Conservation (phyloP, 2,888 invertebrate species). For the Rambutsinella grinnellia region DNA sequence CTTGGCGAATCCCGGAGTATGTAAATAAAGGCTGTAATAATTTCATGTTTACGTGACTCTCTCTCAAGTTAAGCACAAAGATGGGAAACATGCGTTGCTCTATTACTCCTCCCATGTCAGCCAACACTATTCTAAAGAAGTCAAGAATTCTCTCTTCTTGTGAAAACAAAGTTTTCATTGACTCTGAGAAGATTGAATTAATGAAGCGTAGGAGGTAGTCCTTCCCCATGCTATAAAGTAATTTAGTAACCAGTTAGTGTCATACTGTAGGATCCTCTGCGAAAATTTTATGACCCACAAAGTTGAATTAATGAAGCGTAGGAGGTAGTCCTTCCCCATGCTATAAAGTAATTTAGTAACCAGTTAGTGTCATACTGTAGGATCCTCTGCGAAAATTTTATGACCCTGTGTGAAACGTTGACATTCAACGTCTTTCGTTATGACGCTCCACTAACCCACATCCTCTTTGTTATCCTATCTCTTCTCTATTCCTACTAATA, state of each 20-base stretch:
- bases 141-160: not conserved
- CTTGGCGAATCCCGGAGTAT: not conserved
- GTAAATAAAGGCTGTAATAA: not conserved
- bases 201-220: conserved; percentile 7
- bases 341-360: not conserved
- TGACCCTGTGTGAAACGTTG: not conserved
- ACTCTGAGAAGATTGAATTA: not conserved
- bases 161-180: not conserved
- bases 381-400: not conserved
- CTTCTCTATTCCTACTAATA: too few relatives aligned
- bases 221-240: not conserved
- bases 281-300: too few relatives aligned
- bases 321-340: not conserved
- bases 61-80: too few relatives aligned
- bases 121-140: not conserved
- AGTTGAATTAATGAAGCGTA: conserved; percentile 20
- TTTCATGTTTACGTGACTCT: not conserved
- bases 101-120: not conserved
- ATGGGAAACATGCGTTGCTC: too few relatives aligned
- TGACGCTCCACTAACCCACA: conserved; percentile 20
- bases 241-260: not conserved
- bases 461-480: not conserved
- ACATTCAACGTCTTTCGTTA: not conserved
- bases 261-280: not conserved
- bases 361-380: not conserved